Base-by-base conservation (phyloP, 2,113 vertebrate species). In the Lophura nycthemera region DNA sequence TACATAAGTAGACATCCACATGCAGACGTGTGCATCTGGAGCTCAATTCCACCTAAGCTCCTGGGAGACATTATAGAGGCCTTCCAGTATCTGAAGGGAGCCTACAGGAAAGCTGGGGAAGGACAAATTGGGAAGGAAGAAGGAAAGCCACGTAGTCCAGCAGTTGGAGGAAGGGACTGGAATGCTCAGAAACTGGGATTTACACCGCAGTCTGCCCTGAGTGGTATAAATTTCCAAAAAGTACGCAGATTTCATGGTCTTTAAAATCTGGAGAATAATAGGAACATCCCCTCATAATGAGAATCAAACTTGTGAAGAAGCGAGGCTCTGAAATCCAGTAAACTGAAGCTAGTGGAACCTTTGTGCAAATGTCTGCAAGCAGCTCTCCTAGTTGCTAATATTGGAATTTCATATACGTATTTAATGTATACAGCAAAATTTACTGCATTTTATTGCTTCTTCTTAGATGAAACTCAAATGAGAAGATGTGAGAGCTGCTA, bases 391-490 rank as follows among this genome's bases (percentile, higher is more conserved):
- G 10, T 24, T 54, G 36, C 8, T 40, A 65, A 25, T 25, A 6
- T 0, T 36, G 30, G 5, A 3, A 1, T 38, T 34, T 65, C 48
- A 56, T 11, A 3, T 13, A 32, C 1, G 3, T 0, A 22, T 16
- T 11, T 54, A 73, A 91, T 63, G 13, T 1, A 7, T 29, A 18
- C 0, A 43, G 73, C 19, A 45, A 36, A 86, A 83, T 6, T 10
- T 13, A 40, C 59, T 64, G 63, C 14, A 1, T 42, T 70, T 67
- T 40, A 60, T 42, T 57, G 34, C 40, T 79, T 84, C 43, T 59
- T 34, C 70, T 85, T 65, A 11, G 38, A 30, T 52, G 7, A 24
- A 86, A 71, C 50, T 38, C 25, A 52, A 61, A 43, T 6, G 25
- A 57, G 77, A 38, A 89, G 50, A 43, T 16, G 29, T 13, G 34